phyloP scores from a whole-genome alignment of 2,113 vertebrate species.

The Myrmecophaga tridactyla region DNA sequence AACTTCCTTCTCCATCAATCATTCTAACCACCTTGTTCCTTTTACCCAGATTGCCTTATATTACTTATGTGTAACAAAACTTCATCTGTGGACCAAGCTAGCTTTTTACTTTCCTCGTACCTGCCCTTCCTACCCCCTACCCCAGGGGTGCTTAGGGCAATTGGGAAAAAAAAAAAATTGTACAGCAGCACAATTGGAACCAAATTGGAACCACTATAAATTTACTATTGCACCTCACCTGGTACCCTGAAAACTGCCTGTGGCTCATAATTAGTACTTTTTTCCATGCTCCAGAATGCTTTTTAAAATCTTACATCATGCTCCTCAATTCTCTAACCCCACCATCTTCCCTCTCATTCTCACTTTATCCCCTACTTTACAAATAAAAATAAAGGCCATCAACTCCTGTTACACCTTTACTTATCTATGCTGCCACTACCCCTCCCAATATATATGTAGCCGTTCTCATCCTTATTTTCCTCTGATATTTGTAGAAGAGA shows the following conservation, averaged over 20 bases:
- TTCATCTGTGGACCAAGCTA: not conserved
- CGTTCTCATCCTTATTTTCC: constrained; percentile 17
- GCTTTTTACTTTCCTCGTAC: not conserved
- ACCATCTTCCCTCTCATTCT: not conserved
- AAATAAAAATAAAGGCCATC: constrained; percentile 45
- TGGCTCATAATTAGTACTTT: not conserved
- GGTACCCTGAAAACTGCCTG: not conserved
- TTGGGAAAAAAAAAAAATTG: not conserved
- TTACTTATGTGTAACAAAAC: not conserved
- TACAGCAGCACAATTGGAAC: not conserved
- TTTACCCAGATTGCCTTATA: not conserved
- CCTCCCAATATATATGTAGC: not conserved
- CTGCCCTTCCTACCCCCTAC: not conserved
- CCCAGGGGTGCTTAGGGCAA: not conserved
- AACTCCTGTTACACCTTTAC: not conserved
- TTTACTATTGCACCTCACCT: not conserved
- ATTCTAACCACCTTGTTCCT: not conserved
- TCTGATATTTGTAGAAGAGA: not conserved
- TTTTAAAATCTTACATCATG: not conserved
- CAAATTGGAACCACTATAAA: constrained; percentile 18
- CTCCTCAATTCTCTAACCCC: constrained; percentile 17
- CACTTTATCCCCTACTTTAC: not conserved
- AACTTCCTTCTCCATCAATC: not conserved
- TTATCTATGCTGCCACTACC: not conserved
- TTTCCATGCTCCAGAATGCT: not conserved